Conservation (phyloP, 2,888 invertebrate genomes). For the Abrostola tripartita region DNA sequence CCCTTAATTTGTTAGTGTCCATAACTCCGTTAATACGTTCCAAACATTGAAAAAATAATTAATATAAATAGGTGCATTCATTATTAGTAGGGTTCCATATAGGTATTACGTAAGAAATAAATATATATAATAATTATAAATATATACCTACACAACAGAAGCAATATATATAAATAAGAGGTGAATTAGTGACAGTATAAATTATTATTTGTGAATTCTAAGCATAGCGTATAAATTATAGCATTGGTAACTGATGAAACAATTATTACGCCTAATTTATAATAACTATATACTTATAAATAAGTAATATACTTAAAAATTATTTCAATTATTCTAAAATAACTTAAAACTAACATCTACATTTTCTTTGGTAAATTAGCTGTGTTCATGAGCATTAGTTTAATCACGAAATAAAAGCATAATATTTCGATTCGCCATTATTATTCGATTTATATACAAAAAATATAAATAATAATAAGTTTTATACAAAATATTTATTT, state of each 20-base stretch:
- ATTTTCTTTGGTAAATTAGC: conserved; percentile 85
- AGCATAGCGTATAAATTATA: conserved; percentile 23
- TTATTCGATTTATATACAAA: conserved; percentile 54
- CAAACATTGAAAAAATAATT: conserved; percentile 32
- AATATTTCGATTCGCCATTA: conserved; percentile 42
- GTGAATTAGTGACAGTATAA: conserved; percentile 34
- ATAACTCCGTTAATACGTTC: conserved; percentile 30
- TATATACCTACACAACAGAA: conserved; percentile 13
- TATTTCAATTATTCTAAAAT: conserved; percentile 29
- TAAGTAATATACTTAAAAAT: conserved; percentile 20
- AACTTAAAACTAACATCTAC: conserved; percentile 54
- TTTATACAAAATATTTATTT: conserved; percentile 38
- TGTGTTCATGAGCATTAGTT: conserved; percentile 77
- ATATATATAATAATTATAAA: conserved; percentile 8
- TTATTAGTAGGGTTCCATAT: conserved; percentile 29
- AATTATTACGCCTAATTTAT: conserved; percentile 20
- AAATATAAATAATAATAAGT: conserved; percentile 27
- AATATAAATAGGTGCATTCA: conserved; percentile 14
- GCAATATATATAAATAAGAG: conserved; percentile 7
- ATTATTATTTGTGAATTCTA: conserved; percentile 15
- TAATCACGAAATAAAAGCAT: conserved; percentile 61
- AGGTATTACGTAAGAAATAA: conserved; percentile 1
- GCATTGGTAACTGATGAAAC: conserved; percentile 37
- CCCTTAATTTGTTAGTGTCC: conserved; percentile 50
- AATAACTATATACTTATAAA: conserved; percentile 23